A percentile compares a stretch with the other conserved stretches of the same genome.
Conservation (phyloP, 2,797 vertebrate species). For the Glyptemys insculpta region DNA sequence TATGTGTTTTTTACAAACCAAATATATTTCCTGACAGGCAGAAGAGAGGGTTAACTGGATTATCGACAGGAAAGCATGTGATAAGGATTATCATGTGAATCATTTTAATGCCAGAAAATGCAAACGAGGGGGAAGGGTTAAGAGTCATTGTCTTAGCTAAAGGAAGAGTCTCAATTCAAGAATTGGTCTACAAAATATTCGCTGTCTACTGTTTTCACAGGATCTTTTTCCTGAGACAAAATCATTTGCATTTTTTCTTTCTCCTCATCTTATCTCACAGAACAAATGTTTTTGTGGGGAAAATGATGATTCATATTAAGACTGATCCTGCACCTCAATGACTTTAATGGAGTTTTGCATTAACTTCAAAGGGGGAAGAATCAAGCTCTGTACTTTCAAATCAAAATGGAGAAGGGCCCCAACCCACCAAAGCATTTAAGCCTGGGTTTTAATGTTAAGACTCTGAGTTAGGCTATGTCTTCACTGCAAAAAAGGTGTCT, state of each 20-base stretch:
- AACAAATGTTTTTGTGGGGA: neutral
- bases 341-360: neutral
- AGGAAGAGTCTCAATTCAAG: neutral
- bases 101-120: neutral
- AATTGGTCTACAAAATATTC: neutral
- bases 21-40: constrained; percentile 14
- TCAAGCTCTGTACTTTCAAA: neutral
- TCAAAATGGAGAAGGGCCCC: neutral
- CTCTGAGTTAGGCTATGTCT: neutral
- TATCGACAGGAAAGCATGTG: constrained; percentile 39
- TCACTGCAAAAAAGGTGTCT: fast-evolving
- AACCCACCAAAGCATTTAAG: neutral
- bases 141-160: constrained; percentile 45
- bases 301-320: neutral
- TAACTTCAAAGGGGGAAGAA: neutral
- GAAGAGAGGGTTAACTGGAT: constrained; percentile 30
- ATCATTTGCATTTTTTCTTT: fast-evolving
- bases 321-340: neutral
- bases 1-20: neutral
- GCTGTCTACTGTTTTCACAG: neutral
- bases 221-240: neutral
- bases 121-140: constrained; percentile 44
- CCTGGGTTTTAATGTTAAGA: neutral
- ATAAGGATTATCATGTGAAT: constrained; percentile 44
- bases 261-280: constrained; percentile 1